A percentile compares a stretch with the other conserved stretches of the same genome.
Conservation (phyloP, 2,113 vertebrate species). For the Cathartes aura region DNA sequence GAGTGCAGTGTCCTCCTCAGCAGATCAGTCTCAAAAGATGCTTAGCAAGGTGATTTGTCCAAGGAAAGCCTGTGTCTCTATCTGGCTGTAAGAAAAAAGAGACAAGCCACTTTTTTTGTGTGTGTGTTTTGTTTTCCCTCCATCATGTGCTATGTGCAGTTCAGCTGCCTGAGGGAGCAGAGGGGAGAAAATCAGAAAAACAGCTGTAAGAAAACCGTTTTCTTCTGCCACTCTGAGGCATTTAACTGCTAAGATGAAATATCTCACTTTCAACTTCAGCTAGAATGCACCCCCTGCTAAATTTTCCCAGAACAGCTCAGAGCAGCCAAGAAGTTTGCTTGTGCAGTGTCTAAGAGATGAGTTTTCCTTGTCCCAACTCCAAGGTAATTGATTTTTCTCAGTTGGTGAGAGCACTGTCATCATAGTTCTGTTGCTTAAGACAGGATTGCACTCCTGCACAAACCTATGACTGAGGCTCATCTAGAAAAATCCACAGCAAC, state of each 20-base stretch:
- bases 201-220: background rate
- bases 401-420: background rate
- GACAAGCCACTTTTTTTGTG: background rate
- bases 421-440: background rate
- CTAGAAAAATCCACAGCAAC: background rate
- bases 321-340: background rate
- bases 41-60: background rate
- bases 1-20: background rate
- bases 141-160: background rate
- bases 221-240: background rate
- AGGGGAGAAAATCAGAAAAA: background rate
- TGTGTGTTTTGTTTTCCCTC: background rate
- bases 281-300: background rate
- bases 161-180: background rate
- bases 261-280: background rate
- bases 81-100: background rate
- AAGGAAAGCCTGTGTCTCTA: background rate
- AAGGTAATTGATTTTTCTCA: background rate
- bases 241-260: background rate
- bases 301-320: background rate
- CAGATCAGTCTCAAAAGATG: background rate
- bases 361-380: background rate
- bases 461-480: background rate
- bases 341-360: background rate
- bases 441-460: background rate